These are phyloP conservation scores for Tachuris rubrigastra DNA, from an alignment of 2,113 vertebrate genomes.

Conservation along the genomic window DNA sequence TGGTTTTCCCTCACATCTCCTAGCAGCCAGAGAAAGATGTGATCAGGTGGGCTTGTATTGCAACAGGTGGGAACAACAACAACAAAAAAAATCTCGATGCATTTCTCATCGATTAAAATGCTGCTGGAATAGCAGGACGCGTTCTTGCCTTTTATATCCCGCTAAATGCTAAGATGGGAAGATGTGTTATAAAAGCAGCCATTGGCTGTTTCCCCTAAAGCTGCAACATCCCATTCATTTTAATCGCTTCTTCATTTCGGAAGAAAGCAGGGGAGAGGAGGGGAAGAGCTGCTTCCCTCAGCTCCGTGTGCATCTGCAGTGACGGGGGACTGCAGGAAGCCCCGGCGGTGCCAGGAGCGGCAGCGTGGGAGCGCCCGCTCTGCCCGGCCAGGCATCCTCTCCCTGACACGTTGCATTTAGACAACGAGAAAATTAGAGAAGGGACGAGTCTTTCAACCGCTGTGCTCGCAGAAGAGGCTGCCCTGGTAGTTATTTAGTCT, in stretches of 20 bases:
- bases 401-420: neutral
- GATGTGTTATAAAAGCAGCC: neutral
- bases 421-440: neutral
- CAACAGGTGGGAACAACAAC: slow-evolving; percentile 44
- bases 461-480: neutral
- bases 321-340: neutral
- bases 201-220: neutral
- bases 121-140: neutral
- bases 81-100: neutral
- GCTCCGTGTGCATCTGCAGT: neutral
- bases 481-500: neutral
- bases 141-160: neutral
- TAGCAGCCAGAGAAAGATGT: neutral
- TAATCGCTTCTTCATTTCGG: neutral
- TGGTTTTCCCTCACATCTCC: neutral
- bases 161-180: neutral
- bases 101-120: neutral
- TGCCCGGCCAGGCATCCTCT: neutral
- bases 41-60: neutral
- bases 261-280: neutral
- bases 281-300: neutral
- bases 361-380: neutral
- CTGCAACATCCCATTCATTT: neutral
- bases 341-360: neutral
- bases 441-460: neutral